Base-by-base conservation (phyloP, 2,113 vertebrate species). In the Conger conger region DNA sequence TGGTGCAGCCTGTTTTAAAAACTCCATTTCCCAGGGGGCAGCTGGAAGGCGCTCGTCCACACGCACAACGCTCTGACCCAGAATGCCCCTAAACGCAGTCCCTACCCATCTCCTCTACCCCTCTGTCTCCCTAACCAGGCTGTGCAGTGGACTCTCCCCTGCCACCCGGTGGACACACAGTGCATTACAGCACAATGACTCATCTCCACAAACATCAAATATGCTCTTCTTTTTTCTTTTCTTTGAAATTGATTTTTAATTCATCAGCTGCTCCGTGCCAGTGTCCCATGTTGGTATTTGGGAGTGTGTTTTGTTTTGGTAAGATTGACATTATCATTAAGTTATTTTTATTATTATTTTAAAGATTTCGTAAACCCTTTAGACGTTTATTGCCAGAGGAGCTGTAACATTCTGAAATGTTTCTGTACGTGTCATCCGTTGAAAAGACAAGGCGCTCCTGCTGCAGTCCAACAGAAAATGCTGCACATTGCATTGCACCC, bases 21-120 rank as follows among this genome's bases (percentile, higher is more conserved):
- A 84, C 81, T 15, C 82, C 87, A 90, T 38, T 45, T 35, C 40
- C 87, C 89, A 53, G 81, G 87, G 90, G 90, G 85, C 85, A 84
- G 87, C 84, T 86, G 86, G 87, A 89, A 83, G 83, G 82, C 36
- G 37, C 85, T 84, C 89, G 92, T 90, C 90, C 92, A 93, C 93
- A 93, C 91, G 84, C 88, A 86, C 76, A 77, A 85, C 83, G 82
- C 89, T 79, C 87, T 60, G 86, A 82, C 88, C 86, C n/a, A 40
- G 88, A 88, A 88, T 33, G 68, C 89, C 90, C 87, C 89, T 88
- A 90, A 90, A 90, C 86, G 89, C 86, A 88, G 16, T 82, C 76
- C 30, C 83, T 78, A 88, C 38, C 83, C 35, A 77, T 83, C 76
- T 81, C 27, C 83, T 73, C 60, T 50, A 63, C 30, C 85, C 30